phyloP scores from a whole-genome alignment of 1,140 invertebrate genomes.

The Artemia franciscana region DNA sequence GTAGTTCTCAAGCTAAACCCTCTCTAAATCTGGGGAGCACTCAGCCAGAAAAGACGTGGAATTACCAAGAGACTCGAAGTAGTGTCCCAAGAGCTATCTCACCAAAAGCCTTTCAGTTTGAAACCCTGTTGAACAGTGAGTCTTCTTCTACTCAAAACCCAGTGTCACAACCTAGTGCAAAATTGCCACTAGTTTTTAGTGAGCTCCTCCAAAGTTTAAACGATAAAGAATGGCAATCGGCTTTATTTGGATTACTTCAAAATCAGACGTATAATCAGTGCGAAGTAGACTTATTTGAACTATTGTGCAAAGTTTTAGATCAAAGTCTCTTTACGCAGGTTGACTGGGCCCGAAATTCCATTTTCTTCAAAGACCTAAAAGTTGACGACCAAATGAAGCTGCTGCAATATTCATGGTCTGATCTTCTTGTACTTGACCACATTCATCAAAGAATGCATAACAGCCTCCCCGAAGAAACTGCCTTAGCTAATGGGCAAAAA shows the following conservation, averaged over 20 bases:
- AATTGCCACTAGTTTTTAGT: slow-evolving; percentile 51
- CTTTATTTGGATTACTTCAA: slow-evolving; percentile 64
- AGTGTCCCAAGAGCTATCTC: too few relatives aligned
- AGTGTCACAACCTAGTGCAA: slow-evolving; percentile 11
- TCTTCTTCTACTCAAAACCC: too few relatives aligned
- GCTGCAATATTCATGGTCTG: slow-evolving; percentile 88
- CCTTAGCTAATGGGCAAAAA: slow-evolving; percentile 79
- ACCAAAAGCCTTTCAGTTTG: slow-evolving; percentile 31
- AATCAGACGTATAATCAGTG: slow-evolving; percentile 88
- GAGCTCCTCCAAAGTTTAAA: slow-evolving; percentile 73
- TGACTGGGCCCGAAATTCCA: slow-evolving; percentile 89
- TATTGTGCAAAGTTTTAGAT: slow-evolving; percentile 96
- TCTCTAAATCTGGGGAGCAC: neutral
- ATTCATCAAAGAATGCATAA: slow-evolving; percentile 89
- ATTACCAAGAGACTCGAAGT: too few relatives aligned
- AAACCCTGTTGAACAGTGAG: slow-evolving; percentile 12
- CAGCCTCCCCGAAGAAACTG: slow-evolving; percentile 68
- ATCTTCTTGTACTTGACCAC: slow-evolving; percentile 87
- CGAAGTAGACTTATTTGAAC: slow-evolving; percentile 86
- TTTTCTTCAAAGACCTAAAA: slow-evolving; percentile 98
- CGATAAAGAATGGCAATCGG: slow-evolving; percentile 81
- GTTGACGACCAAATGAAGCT: slow-evolving; percentile 98
- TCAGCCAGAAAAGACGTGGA: too few relatives aligned
- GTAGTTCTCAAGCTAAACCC: slow-evolving; percentile 16
- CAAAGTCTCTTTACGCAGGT: slow-evolving; percentile 95